phyloP scores from a whole-genome alignment of 1,140 invertebrate species.

The Aphis gossypii region DNA sequence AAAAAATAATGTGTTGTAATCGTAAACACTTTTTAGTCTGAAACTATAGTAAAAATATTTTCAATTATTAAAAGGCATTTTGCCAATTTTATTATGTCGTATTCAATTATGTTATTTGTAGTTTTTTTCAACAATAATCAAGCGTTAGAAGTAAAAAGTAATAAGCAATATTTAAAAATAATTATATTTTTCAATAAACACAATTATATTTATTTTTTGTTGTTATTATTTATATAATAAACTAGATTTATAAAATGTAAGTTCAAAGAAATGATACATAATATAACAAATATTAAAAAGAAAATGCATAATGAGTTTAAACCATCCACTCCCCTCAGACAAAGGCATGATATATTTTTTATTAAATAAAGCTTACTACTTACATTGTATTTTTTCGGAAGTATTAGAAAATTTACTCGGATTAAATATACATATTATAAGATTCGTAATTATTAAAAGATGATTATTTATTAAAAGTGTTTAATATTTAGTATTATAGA shows the following conservation, averaged over 20 bases:
- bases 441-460: neutral
- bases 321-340: neutral
- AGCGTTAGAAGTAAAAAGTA: neutral
- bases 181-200: neutral
- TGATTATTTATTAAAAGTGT: neutral
- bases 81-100: neutral
- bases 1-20: neutral
- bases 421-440: neutral
- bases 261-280: neutral
- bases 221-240: neutral
- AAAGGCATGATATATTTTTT: neutral
- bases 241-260: neutral
- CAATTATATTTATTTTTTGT: neutral
- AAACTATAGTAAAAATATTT: neutral
- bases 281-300: neutral
- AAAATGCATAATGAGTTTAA: neutral
- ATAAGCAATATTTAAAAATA: neutral
- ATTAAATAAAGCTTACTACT: neutral
- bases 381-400: neutral
- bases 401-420: neutral
- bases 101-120: slow-evolving; percentile 5
- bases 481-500: neutral
- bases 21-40: neutral
- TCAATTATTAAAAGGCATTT: slow-evolving; percentile 8
- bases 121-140: neutral